Base-by-base conservation (phyloP, 2,888 invertebrate species). In the Lingula anatina region DNA sequence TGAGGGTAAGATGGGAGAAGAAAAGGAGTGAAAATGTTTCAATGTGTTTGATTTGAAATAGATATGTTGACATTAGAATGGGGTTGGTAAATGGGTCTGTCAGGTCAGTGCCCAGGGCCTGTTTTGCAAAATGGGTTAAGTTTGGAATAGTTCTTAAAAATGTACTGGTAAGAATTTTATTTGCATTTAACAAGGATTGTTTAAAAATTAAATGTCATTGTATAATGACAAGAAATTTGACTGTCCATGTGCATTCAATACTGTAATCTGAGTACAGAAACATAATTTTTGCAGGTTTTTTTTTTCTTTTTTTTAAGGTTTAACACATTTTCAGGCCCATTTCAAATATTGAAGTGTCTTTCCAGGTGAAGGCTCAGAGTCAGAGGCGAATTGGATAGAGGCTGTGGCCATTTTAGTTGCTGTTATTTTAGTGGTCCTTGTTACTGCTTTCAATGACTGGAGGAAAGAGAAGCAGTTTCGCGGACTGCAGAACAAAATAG, bases 391-490 rank as follows among this genome's bases (percentile, higher is more conserved):
- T 66, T 99, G 97, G 97, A 99, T 99, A 78, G 99, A 99, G 83
- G 97, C 97, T 76, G 85, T 94, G 75, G 99, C 99, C 77, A 99
- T 99, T 80, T 86, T 99, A 80, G 90, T 96, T 81, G 97, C 97
- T 71, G 99, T 99, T 76, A 90, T 95, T 79, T 95, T 96, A 78
- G 96, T 99, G 80, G 97, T 99, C 65, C 83, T 99, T 81, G 97
- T 99, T 69, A 99, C 97, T 78, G 97, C 99, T 71, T 94, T 97
- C 82, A 99, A 99, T 84, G 97, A 99, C 84, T 99, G 96, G 83
- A 92, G 94, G 73, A 99, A 99, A 84, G 99, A 99, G 82, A 86
- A 94, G 80, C 97, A 99, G 83, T 99, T 99, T 82, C 87, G 97
- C 76, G 97, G 96, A 72, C 85, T 97, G 67, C 96, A 97, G 81